These are phyloP conservation scores for Dicerorhinus sumatrensis DNA, from an alignment of 2,113 vertebrate species.

Conservation along the genomic window DNA sequence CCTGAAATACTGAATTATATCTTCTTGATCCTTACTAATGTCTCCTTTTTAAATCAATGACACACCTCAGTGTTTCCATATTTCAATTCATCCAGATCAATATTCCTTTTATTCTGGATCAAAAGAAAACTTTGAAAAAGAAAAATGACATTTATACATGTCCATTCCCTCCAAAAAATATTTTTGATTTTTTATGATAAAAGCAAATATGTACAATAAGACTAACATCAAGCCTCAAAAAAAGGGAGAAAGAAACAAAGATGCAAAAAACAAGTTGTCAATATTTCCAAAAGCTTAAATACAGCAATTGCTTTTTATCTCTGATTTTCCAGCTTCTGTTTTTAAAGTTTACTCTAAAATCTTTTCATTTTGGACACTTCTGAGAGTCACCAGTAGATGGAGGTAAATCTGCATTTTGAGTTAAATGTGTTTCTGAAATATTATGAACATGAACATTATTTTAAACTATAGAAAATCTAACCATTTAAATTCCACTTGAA, in stretches of 20 bases:
- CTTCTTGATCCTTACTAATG: background rate
- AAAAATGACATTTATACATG: background rate
- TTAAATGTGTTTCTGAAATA: background rate
- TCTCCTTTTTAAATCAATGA: slow-evolving; percentile 19
- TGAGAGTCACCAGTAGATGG: slow-evolving; percentile 77
- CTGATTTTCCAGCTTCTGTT: background rate
- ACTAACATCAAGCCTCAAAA: slow-evolving; percentile 19
- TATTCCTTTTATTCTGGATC: background rate
- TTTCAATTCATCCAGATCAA: background rate
- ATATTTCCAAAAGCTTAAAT: background rate
- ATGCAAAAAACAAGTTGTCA: background rate
- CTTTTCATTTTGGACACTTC: slow-evolving; percentile 57
- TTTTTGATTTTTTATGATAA: slow-evolving; percentile 27
- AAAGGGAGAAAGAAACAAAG: background rate
- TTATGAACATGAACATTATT: background rate
- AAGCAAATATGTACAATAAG: background rate
- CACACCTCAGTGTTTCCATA: background rate
- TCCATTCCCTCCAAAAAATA: background rate
- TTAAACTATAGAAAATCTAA: background rate
- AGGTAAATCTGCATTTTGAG: slow-evolving; percentile 16
- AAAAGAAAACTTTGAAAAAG: slow-evolving; percentile 1
- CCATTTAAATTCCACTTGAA: slow-evolving; percentile 3
- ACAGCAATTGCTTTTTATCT: background rate
- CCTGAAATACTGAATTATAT: background rate
- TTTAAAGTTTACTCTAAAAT: background rate